Evolutionary conservation across 2,113 vertebrate genomes (phyloP).

Genomic region (Ariopsis seemanni): DNA sequence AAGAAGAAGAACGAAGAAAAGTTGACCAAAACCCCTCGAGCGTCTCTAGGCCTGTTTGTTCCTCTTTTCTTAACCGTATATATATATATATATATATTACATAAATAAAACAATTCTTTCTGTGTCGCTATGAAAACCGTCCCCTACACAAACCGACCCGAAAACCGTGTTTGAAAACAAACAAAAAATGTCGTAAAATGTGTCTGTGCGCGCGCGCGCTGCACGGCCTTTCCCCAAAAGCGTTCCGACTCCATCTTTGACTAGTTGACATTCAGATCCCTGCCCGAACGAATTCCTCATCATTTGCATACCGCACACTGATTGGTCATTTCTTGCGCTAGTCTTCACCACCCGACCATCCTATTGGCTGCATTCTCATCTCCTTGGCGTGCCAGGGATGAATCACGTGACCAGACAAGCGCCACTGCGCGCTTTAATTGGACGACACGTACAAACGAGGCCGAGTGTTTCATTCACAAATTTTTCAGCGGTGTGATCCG

Average conservation of each 20-base stretch:
- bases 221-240: conserved; percentile 74
- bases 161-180: conserved; percentile 50
- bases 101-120: neutral
- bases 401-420: conserved; percentile 44
- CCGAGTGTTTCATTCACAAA: conserved; percentile 88
- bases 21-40: conserved; percentile 67
- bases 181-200: conserved; percentile 56
- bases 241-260: conserved; percentile 95
- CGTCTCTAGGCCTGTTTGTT: conserved; percentile 53
- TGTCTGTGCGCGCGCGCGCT: conserved; percentile 62
- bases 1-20: conserved; percentile 57
- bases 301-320: conserved; percentile 80
- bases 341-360: conserved; percentile 73
- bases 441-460: conserved; percentile 80
- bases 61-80: conserved; percentile 46
- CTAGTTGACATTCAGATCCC: conserved; percentile 94
- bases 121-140: conserved; percentile 10
- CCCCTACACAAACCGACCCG: conserved; percentile 37
- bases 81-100: neutral
- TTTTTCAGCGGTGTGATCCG: conserved; percentile 58
- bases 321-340: conserved; percentile 86
- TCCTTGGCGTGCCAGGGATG: conserved; percentile 77
- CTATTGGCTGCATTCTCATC: conserved; percentile 76
- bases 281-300: conserved; percentile 83
- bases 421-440: conserved; percentile 76